Evolutionary conservation across 2,888 invertebrate species (phyloP), one percentile per base, ranked within the genome.

Genomic region (Archips xylosteana): DNA sequence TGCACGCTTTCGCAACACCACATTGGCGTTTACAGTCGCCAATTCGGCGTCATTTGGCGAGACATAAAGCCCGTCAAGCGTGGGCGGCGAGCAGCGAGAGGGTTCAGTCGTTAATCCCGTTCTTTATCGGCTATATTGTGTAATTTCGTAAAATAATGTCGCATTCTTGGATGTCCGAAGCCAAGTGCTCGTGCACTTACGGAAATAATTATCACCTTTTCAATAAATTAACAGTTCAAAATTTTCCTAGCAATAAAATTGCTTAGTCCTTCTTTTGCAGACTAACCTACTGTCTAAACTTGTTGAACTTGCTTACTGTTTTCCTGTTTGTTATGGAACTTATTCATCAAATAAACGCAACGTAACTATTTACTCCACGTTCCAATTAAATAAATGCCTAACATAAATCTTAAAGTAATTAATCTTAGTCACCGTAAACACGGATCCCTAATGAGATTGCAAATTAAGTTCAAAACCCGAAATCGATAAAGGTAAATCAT

Each of bases 1-100:
- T 87, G 89, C 90, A 89, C 90, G 89, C 87, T 92, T 92, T 91
- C 89, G 89, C 85, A 91, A 90, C 79, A 81, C 83, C 79, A 81
- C 83, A 83, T 85, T 89, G 83, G 85, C 84, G 82, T 83, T 82
- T 81, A 80, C 78, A 79, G 75, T 75, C 80, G 80, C 81, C 78
- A 78, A 77, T 78, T 82, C 60, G 73, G 65, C 74, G 74, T 74
- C 74, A 61, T 61, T 39, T 57, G 32, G 62, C 64, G 74, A 63
- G 65, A 70, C 64, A 70, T 47, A 64, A 51, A 51, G 54, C 57
- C 32, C 39, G 70, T n/a, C 51, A 74, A 70, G 64, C 45, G 64
- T 70, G 69, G 64, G 70, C 51, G 72, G 68, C 32, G 3, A 23
- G 42, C 15, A 13, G 60, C 60, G n/a, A 51, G 36, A 69, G 70